Conservation (phyloP, 2,888 invertebrate species). For the Spisula solida region DNA sequence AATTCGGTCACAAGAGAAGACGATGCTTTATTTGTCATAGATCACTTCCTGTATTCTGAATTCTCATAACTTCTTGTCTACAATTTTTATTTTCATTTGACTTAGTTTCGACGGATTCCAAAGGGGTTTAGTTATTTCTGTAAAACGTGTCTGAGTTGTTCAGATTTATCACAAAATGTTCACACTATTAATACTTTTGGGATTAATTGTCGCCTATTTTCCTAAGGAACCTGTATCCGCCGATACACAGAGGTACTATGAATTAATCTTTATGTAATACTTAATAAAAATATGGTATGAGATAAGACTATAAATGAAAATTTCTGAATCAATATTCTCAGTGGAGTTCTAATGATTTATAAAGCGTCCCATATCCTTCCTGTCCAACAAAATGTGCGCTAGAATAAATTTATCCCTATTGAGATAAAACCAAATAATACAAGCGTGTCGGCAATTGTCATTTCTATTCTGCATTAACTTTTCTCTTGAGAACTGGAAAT, state of each 20-base stretch:
- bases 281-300: not conserved
- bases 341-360: not conserved
- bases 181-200: not conserved
- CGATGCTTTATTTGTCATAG: no score
- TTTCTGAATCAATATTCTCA: not conserved
- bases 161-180: not conserved
- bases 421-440: not conserved
- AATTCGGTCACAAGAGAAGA: no score
- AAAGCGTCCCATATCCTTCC: not conserved
- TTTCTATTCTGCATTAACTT: not conserved
- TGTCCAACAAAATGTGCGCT: not conserved
- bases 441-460: not conserved
- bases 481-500: not conserved
- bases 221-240: not conserved
- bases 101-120: no score
- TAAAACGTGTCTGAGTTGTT: no score
- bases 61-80: no score
- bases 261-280: not conserved
- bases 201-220: not conserved
- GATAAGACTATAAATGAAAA: not conserved
- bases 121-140: no score
- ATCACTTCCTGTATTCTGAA: no score
- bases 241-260: not conserved
- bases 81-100: no score
- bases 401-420: constrained; percentile 2